Evolutionary conservation across 2,888 invertebrate genomes (phyloP).

Genomic region (Craniophora ligustri): DNA sequence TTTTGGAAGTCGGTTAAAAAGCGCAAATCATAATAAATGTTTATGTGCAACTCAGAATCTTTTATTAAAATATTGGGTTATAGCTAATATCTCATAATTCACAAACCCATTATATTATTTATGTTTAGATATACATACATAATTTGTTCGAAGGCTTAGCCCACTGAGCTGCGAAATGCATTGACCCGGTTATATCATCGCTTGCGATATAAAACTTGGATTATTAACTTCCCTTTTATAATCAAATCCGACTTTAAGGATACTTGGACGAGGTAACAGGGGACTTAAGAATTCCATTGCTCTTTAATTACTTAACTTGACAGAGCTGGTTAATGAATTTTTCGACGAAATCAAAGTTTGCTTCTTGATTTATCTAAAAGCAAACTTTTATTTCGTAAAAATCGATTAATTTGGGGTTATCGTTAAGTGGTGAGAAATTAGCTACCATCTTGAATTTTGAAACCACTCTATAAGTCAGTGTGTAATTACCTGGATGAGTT

Average conservation of each 20-base stretch:
- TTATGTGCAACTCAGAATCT: too few species aligned
- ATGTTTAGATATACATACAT: conserved; percentile 44
- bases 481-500: too few species aligned
- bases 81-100: background rate
- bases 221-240: conserved; percentile 74
- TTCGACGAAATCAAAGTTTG: conserved; percentile 38
- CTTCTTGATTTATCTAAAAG: conserved; percentile 41
- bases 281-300: conserved; percentile 60
- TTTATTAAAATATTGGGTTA: too few species aligned
- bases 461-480: too few species aligned
- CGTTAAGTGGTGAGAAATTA: conserved; percentile 2
- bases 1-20: too few species aligned
- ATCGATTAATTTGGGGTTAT: conserved; percentile 26
- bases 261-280: conserved; percentile 62
- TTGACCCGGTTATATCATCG: conserved; percentile 67
- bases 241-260: conserved; percentile 70
- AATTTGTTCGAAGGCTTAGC: conserved; percentile 50
- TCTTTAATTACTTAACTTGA: conserved; percentile 76
- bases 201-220: conserved; percentile 71
- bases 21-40: too few species aligned
- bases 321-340: conserved; percentile 61
- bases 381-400: too few species aligned
- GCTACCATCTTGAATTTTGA: too few species aligned
- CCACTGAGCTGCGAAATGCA: conserved; percentile 67
- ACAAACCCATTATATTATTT: conserved; percentile 17